A percentile compares a stretch with the other conserved stretches of the same genome.
These are phyloP conservation scores for Hymenopus coronatus DNA, from an alignment of 2,888 invertebrate genomes.

Conservation along the genomic window DNA sequence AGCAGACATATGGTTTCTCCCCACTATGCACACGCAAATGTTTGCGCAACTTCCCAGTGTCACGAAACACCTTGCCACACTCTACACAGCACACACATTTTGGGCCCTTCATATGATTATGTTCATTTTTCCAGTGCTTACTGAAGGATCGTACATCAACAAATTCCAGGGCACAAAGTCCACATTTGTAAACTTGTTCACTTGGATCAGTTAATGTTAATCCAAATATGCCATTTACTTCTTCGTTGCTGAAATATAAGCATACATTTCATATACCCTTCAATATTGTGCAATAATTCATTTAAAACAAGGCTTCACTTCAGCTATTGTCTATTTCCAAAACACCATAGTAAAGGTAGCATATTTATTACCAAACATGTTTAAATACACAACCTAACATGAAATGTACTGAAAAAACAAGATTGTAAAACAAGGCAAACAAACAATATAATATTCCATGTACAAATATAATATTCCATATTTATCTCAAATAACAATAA, in stretches of 20 bases:
- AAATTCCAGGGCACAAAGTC: background rate
- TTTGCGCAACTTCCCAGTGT: background rate
- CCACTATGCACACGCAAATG: background rate
- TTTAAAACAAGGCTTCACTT: too few species aligned
- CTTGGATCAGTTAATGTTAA: background rate
- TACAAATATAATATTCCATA: too few species aligned
- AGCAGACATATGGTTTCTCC: background rate
- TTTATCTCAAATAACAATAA: too few species aligned
- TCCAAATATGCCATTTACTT: background rate
- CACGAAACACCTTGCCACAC: background rate
- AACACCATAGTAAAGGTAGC: too few species aligned
- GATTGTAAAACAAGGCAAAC: too few species aligned
- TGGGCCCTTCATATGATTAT: background rate
- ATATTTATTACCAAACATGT: too few species aligned
- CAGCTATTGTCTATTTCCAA: too few species aligned
- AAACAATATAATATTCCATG: too few species aligned
- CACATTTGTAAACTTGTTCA: background rate
- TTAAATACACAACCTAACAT: too few species aligned
- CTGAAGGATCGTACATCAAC: background rate
- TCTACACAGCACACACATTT: background rate
- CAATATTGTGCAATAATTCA: background rate
- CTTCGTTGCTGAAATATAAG: background rate
- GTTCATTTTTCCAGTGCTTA: background rate
- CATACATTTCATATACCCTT: background rate
- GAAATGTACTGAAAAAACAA: too few species aligned